These are phyloP conservation scores for Mus spretus DNA, from an alignment of 2,797 vertebrate genomes.

Conservation along the genomic window DNA sequence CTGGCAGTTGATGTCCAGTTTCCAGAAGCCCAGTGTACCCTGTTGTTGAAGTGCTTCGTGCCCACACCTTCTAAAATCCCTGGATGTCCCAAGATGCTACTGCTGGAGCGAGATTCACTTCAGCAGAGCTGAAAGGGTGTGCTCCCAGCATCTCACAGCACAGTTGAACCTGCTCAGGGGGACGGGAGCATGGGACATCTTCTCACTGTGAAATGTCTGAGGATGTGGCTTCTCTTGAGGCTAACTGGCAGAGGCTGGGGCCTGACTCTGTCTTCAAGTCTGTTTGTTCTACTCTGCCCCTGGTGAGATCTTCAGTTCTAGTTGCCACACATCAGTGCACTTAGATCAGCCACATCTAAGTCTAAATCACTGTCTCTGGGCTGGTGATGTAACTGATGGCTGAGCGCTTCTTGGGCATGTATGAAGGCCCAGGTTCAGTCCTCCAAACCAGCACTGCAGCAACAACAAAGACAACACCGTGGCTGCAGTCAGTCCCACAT, in stretches of 20 bases:
- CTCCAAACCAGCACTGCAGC: not conserved
- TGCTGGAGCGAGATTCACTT: not conserved
- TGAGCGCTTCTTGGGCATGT: not conserved
- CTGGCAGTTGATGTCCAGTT: not conserved
- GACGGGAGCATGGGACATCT: not conserved
- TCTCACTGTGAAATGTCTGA: fast-evolving
- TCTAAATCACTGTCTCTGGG: too few species aligned
- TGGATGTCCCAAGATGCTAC: not conserved
- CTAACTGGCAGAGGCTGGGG: not conserved
- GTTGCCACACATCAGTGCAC: not conserved
- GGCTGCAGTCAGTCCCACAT: too few species aligned
- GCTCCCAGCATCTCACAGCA: not conserved
- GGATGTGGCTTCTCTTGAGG: not conserved
- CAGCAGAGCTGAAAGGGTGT: not conserved
- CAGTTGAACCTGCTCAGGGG: not conserved
- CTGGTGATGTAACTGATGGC: not conserved
- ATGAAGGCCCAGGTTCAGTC: not conserved
- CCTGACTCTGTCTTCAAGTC: not conserved
- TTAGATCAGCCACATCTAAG: not conserved
- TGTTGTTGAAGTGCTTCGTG: not conserved
- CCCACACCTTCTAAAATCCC: not conserved
- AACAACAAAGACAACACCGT: not conserved
- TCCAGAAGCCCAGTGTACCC: not conserved
- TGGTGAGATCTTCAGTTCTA: not conserved
- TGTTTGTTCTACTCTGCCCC: not conserved